Evolutionary conservation across 2,797 vertebrate species (phyloP).

Genomic region (Fistularia commersonii): DNA sequence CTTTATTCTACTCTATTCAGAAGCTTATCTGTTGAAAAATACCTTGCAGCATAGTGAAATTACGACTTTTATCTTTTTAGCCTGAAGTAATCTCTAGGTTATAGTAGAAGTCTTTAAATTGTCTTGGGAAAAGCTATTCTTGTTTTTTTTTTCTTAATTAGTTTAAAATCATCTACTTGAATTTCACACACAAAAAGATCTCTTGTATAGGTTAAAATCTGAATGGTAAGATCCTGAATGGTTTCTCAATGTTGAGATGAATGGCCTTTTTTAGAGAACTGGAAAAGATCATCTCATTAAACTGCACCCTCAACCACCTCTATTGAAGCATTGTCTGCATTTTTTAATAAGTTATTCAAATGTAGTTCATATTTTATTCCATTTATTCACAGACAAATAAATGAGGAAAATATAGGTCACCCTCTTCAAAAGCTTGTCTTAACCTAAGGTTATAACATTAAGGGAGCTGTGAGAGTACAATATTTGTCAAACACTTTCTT

Average conservation of each 20-base stretch:
- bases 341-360: constrained; percentile 49
- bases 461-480: constrained; percentile 14
- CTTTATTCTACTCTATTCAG: constrained; percentile 31
- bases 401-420: constrained; percentile 14
- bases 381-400: constrained; percentile 23
- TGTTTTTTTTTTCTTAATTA: constrained; percentile 25
- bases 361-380: constrained; percentile 34
- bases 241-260: constrained; percentile 34
- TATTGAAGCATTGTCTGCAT: constrained; percentile 42
- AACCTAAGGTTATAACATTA: constrained; percentile 24
- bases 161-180: constrained; percentile 13
- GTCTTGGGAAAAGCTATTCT: constrained; percentile 6
- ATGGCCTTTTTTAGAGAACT: constrained; percentile 28
- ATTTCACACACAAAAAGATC: constrained; percentile 13
- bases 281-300: constrained; percentile 46
- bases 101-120: constrained; percentile 2
- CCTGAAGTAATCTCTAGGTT: constrained; percentile 19
- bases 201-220: constrained; percentile 25
- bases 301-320: constrained; percentile 26
- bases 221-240: constrained; percentile 29
- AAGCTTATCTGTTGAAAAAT: constrained; percentile 29
- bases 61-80: constrained; percentile 29
- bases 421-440: constrained; percentile 19
- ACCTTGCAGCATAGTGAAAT: constrained; percentile 36
- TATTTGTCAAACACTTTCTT: constrained; percentile 12